Evolutionary conservation across 2,113 vertebrate genomes (phyloP).

Genomic region (Channa argus): DNA sequence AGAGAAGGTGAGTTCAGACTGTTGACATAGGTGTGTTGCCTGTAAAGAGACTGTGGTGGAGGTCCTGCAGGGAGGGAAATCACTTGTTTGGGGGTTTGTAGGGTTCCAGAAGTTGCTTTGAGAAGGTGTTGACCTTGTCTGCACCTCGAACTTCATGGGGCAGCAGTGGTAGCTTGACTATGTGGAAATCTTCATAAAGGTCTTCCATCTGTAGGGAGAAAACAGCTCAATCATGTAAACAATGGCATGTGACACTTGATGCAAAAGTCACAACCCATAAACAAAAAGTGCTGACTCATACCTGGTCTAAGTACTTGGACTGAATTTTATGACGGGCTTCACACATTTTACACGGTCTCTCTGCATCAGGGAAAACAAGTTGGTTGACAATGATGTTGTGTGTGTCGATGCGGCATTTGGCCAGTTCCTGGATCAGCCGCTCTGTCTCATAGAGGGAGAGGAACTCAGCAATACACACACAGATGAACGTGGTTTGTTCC

Average conservation of each 20-base stretch:
- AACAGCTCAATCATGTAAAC: not conserved
- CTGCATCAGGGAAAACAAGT: slow-evolving; percentile 90
- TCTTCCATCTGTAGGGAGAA: slow-evolving; percentile 89
- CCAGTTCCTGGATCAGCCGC: slow-evolving; percentile 94
- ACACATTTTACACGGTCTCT: slow-evolving; percentile 93
- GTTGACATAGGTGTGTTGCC: slow-evolving; percentile 38
- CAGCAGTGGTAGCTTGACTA: slow-evolving; percentile 92
- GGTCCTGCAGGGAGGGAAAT: slow-evolving; percentile 48
- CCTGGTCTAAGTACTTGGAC: slow-evolving; percentile 97
- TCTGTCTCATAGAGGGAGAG: slow-evolving; percentile 95
- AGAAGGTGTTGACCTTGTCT: slow-evolving; percentile 94
- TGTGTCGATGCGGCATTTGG: slow-evolving; percentile 95
- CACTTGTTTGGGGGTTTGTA: slow-evolving; percentile 91
- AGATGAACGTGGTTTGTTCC: slow-evolving; percentile 97
- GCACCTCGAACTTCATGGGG: slow-evolving; percentile 93
- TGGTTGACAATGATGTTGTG: slow-evolving; percentile 98
- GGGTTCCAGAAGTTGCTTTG: slow-evolving; percentile 92
- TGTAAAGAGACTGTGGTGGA: slow-evolving; percentile 1
- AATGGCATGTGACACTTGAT: not conserved
- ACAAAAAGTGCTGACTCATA: slow-evolving; percentile 43
- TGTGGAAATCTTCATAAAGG: slow-evolving; percentile 96
- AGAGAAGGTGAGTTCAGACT: slow-evolving; percentile 45
- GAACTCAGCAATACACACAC: slow-evolving; percentile 95
- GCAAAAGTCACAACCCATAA: not conserved
- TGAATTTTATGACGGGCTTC: slow-evolving; percentile 96